Conservation (phyloP, 2,113 vertebrate species). For the Hippopotamus amphibius region DNA sequence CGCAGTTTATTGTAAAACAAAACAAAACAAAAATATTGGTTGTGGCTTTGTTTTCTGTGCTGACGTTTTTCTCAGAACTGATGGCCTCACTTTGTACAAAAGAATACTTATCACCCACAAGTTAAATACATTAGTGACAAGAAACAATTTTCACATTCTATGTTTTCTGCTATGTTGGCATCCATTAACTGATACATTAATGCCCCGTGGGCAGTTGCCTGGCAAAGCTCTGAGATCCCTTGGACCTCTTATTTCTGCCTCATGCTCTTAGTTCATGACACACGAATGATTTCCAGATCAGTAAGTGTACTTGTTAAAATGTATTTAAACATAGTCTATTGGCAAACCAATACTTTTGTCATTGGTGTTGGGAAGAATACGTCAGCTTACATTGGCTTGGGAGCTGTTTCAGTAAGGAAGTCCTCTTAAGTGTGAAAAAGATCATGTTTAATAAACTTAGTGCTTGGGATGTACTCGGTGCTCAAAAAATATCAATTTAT, state of each 20-base stretch:
- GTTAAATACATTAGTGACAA: background rate
- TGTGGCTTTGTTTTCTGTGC: conserved; percentile 11
- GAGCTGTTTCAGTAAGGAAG: background rate
- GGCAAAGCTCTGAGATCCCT: background rate
- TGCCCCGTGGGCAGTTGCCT: background rate
- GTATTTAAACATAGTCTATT: background rate
- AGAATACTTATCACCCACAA: background rate
- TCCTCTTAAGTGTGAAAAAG: background rate
- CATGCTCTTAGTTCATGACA: background rate
- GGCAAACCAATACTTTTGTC: conserved; percentile 15
- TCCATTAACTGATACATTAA: background rate
- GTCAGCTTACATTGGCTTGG: background rate
- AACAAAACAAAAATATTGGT: background rate
- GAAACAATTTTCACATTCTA: background rate
- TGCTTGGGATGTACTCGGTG: background rate
- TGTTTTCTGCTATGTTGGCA: background rate
- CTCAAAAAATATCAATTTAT: background rate
- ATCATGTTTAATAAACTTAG: background rate
- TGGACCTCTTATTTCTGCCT: background rate
- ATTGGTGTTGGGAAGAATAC: background rate
- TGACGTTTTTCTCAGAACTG: background rate
- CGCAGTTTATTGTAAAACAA: too few relatives aligned
- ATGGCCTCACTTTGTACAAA: conserved; percentile 2
- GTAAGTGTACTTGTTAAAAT: background rate
- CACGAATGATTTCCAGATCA: background rate